These are phyloP conservation scores for Stenurella melanura DNA, from an alignment of 2,888 invertebrate species.

Conservation along the genomic window DNA sequence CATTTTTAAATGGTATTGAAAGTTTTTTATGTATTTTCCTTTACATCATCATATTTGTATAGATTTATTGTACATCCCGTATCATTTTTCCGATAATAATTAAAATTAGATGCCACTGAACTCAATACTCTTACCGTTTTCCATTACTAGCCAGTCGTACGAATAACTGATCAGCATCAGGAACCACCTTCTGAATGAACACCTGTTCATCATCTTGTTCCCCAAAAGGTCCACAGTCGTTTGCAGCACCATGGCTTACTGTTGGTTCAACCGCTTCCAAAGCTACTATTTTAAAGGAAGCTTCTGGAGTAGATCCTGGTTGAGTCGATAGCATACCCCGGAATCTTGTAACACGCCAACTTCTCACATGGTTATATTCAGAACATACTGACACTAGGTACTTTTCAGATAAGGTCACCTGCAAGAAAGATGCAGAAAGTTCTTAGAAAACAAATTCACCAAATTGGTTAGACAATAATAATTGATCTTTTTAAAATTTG, in stretches of 20 bases:
- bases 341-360: conserved; percentile 97
- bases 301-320: conserved; percentile 97
- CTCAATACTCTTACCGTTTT: conserved; percentile 79
- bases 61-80: no score
- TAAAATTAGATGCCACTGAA: background rate
- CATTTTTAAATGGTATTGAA: no score
- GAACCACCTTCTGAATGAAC: conserved; percentile 98
- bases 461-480: no score
- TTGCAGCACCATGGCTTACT: conserved; percentile 74
- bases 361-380: conserved; percentile 98
- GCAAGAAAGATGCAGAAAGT: conserved; percentile 49
- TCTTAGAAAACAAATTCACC: no score
- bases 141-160: conserved; percentile 97
- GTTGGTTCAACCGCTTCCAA: conserved; percentile 82
- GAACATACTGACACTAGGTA: conserved; percentile 97
- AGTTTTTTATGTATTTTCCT: no score
- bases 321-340: conserved; percentile 99
- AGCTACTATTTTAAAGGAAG: conserved; percentile 97
- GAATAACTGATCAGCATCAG: conserved; percentile 96
- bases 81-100: no score
- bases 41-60: no score
- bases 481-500: no score
- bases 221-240: conserved; percentile 91
- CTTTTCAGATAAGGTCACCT: conserved; percentile 96
- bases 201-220: conserved; percentile 99